A percentile compares a stretch with the other conserved stretches of the same genome.
These are phyloP conservation scores for Beroe ovata DNA, from an alignment of 37 sponge, comb jelly and placozoan genomes.

Conservation along the genomic window DNA sequence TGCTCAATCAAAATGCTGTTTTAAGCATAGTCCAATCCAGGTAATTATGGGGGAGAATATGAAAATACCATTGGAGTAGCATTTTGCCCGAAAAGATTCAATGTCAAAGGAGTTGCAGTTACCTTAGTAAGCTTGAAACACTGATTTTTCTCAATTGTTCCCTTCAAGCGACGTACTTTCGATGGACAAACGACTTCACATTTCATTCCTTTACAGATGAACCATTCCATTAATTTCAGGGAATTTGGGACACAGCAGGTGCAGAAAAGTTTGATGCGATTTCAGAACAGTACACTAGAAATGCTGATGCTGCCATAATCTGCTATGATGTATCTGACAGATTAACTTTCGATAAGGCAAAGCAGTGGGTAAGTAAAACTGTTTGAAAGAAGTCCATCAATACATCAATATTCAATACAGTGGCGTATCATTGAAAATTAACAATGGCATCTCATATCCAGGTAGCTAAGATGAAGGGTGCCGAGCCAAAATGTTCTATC, in stretches of 20 bases:
- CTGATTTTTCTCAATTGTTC: no score
- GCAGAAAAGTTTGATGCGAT: constrained; percentile 59
- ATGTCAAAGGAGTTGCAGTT: constrained; percentile 8
- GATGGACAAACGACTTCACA: no score
- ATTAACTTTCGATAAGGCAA: constrained; percentile 20
- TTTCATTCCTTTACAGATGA: no score
- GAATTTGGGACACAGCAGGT: constrained; percentile 64
- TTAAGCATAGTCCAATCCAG: background rate
- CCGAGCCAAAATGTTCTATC: background rate
- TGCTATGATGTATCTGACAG: constrained; percentile 58
- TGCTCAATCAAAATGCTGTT: no score
- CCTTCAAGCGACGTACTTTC: no score
- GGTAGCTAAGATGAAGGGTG: constrained; percentile 27
- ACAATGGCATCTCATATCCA: no score
- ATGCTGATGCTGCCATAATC: constrained; percentile 19
- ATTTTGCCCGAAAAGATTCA: constrained; percentile 62
- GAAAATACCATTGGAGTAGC: constrained; percentile 58
- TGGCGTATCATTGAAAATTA: no score
- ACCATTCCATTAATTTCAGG: no score
- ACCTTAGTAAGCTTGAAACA: constrained; percentile 40
- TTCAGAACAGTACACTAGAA: constrained; percentile 44
- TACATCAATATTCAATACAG: no score
- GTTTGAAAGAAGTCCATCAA: no score
- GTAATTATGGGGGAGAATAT: constrained; percentile 37
- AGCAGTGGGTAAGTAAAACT: constrained; percentile 65